Evolutionary conservation across 35 echinoderm and acorn worm genomes (phyloP), one percentile per base, ranked within the genome.

Genomic region (Patiria miniata): DNA sequence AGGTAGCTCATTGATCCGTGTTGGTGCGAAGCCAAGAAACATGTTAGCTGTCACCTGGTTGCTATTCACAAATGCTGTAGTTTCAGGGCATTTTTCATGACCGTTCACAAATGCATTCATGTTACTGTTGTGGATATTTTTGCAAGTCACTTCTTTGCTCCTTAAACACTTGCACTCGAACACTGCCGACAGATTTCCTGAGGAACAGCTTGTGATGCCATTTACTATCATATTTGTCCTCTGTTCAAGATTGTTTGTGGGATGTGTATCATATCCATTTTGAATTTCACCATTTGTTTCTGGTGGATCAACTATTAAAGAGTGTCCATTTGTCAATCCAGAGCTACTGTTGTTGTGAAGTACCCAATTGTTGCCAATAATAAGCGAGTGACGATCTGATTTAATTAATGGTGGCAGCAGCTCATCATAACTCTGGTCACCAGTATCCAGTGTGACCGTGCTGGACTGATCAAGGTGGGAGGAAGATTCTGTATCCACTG

Each of bases 381-480:
- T 90, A 51, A 39, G 83, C 19, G 81, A 90, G 30, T 51, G 88
- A 76, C 39, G 47, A 39, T 40, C 78, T 87, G 44, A 77, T 87
- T 69, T 87, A 78, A 37, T 77, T 42, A 39, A 68, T 51, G 40
- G 85, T 54, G 44, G 79, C 37, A 23, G 28, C 36, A 58, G 83
- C 23, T 90, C 88, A 36, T 90, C 88, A 38, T 78, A 84, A 52
- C 86, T 85, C 50, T 94, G 92, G 73, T 94, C 92, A 55, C 92
- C 85, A 53, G 79, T 57, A n/a, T 79, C 65, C 68, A 77, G 81
- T 29, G 85, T 94, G 56, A 77, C 88, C 14, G 30, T 65, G 77
- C 39, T 90, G 77, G 88, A 21, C 36, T 33, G 88, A 61, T 90
- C 88, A 6, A 30, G 80, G 40, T 33, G 59, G 19, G 81, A 90